Evolutionary conservation across 2,113 vertebrate species (phyloP).

Genomic region (Haliaeetus leucogaster): DNA sequence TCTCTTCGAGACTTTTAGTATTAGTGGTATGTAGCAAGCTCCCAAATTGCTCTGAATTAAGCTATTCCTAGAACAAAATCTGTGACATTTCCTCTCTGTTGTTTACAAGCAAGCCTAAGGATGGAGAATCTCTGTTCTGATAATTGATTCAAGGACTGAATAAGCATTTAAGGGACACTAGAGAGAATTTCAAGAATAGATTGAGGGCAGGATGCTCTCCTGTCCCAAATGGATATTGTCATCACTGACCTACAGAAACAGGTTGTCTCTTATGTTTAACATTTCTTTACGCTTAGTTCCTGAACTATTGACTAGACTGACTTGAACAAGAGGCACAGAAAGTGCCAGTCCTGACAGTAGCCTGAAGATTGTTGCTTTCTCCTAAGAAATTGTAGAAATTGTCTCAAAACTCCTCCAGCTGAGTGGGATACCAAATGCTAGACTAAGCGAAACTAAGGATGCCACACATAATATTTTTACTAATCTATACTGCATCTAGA

Average conservation of each 20-base stretch:
- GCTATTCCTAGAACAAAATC: neutral
- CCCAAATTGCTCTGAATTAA: neutral
- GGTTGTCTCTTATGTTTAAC: neutral
- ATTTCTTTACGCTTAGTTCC: neutral
- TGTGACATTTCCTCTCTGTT: neutral
- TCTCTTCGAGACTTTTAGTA: neutral
- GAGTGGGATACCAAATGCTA: neutral
- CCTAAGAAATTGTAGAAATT: neutral
- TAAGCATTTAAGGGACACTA: neutral
- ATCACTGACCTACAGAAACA: slow-evolving; percentile 3
- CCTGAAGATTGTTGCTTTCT: neutral
- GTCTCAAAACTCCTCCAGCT: neutral
- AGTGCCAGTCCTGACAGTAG: neutral
- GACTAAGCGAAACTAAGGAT: neutral
- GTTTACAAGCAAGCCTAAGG: neutral
- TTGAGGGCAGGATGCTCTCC: neutral
- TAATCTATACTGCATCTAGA: neutral
- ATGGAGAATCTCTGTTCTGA: neutral
- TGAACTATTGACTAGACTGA: neutral
- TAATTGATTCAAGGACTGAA: neutral
- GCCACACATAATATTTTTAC: neutral
- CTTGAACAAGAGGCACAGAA: neutral
- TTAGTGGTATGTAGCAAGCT: neutral
- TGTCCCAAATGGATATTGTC: neutral
- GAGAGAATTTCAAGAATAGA: neutral